Evolutionary conservation across 2,888 invertebrate species (phyloP).

Genomic region (Diplolepis rosae): DNA sequence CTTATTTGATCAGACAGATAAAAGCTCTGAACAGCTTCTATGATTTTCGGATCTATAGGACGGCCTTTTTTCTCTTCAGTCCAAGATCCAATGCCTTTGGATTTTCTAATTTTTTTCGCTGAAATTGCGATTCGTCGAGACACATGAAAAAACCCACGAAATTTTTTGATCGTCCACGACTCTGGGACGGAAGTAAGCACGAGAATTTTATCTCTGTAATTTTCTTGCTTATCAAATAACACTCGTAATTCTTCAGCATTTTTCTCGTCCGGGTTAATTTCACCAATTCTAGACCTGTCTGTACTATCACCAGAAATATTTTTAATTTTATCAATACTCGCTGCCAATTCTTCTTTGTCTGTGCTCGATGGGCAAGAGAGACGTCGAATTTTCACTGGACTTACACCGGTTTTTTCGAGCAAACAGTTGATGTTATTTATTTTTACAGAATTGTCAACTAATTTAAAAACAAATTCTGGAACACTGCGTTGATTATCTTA

Average conservation of each 20-base stretch:
- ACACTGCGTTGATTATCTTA: no score
- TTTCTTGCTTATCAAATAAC: neutral
- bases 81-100: slow-evolving; percentile 6
- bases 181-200: neutral
- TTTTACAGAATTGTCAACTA: slow-evolving; percentile 14
- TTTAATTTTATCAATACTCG: neutral
- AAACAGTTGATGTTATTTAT: neutral
- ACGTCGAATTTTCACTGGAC: slow-evolving; percentile 21
- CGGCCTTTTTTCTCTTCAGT: slow-evolving; percentile 29
- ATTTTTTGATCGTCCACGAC: slow-evolving; percentile 26
- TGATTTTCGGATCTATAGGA: slow-evolving; percentile 1
- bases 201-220: neutral
- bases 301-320: no score
- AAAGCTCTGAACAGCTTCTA: slow-evolving; percentile 15
- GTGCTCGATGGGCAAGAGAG: neutral
- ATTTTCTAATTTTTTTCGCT: slow-evolving; percentile 6
- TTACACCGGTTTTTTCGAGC: slow-evolving; percentile 2
- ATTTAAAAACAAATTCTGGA: slow-evolving; percentile 5
- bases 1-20: slow-evolving; percentile 31
- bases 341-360: neutral
- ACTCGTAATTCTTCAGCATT: slow-evolving; percentile 6
- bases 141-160: slow-evolving; percentile 17
- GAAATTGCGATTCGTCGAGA: slow-evolving; percentile 15
- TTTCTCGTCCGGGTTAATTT: no score
- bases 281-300: no score